Evolutionary conservation across 1,140 invertebrate genomes (phyloP).

Genomic region (Euwallacea similis): DNA sequence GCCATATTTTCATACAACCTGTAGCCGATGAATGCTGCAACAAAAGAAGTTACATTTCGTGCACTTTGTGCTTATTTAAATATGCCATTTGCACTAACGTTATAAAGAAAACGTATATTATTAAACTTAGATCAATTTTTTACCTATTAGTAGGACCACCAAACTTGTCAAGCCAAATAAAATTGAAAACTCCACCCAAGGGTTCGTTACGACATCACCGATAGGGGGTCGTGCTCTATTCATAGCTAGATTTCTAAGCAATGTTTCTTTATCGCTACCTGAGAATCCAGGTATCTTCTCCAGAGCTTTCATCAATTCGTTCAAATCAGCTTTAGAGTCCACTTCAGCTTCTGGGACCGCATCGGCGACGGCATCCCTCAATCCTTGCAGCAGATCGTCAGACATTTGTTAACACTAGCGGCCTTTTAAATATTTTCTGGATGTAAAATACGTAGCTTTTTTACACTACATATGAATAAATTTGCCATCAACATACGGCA

Average conservation of each 20-base stretch:
- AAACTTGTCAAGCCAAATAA: conserved; percentile 16
- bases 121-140: background rate
- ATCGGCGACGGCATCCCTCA: conserved; percentile 9
- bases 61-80: background rate
- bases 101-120: too few relatives aligned
- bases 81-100: background rate
- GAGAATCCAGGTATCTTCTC: conserved; percentile 13
- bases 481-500: background rate
- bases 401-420: conserved; percentile 15
- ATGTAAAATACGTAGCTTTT: background rate
- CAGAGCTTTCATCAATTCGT: conserved; percentile 13
- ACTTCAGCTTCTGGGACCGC: background rate
- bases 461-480: background rate
- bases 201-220: conserved; percentile 2
- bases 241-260: background rate
- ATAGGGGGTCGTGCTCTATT: background rate
- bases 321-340: conserved; percentile 1
- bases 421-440: background rate
- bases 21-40: conserved; percentile 81
- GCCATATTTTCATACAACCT: conserved; percentile 77
- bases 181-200: conserved; percentile 19
- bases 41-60: conserved; percentile 25
- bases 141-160: conserved; percentile 7
- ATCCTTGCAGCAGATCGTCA: conserved; percentile 27
- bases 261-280: conserved; percentile 14